phyloP scores from a whole-genome alignment of 1,140 invertebrate genomes.

The Ips typographus region DNA sequence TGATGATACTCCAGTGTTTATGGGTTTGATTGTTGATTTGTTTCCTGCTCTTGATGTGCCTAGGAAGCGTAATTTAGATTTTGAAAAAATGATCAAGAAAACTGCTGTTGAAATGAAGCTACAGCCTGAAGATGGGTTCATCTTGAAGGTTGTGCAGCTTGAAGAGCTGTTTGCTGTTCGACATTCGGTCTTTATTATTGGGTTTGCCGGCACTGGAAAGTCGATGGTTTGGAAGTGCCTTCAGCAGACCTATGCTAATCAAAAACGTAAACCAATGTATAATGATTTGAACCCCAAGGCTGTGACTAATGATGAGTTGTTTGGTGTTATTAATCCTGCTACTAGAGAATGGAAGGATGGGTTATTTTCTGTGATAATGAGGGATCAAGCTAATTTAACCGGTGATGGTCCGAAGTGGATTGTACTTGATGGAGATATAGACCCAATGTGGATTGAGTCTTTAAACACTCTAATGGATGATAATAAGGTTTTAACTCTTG shows the following conservation, averaged over 20 bases:
- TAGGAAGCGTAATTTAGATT: slow-evolving; percentile 76
- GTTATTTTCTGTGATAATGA: slow-evolving; percentile 88
- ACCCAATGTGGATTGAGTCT: slow-evolving; percentile 97
- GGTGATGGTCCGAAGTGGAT: slow-evolving; percentile 93
- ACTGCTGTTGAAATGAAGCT: slow-evolving; percentile 81
- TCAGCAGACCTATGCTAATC: slow-evolving; percentile 73
- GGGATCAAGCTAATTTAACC: slow-evolving; percentile 86
- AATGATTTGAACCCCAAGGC: slow-evolving; percentile 94
- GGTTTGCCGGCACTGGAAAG: slow-evolving; percentile 92
- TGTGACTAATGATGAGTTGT: slow-evolving; percentile 94
- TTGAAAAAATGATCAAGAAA: slow-evolving; percentile 77
- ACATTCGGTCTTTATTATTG: slow-evolving; percentile 93
- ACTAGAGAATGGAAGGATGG: slow-evolving; percentile 98
- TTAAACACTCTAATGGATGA: slow-evolving; percentile 88
- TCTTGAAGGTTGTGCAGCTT: slow-evolving; percentile 86
- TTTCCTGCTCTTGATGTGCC: slow-evolving; percentile 90
- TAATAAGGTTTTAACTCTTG: slow-evolving; percentile 85
- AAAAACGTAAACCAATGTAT: slow-evolving; percentile 79
- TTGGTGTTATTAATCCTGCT: slow-evolving; percentile 92
- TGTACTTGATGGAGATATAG: slow-evolving; percentile 93
- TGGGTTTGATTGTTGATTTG: slow-evolving; percentile 88
- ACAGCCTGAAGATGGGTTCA: slow-evolving; percentile 89
- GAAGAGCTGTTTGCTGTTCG: slow-evolving; percentile 90
- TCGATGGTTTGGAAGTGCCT: slow-evolving; percentile 91
- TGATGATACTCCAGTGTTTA: slow-evolving; percentile 86